Evolutionary conservation across 2,888 invertebrate genomes (phyloP), one percentile per base, ranked within the genome.

Genomic region (Cryptosula pallasiana): DNA sequence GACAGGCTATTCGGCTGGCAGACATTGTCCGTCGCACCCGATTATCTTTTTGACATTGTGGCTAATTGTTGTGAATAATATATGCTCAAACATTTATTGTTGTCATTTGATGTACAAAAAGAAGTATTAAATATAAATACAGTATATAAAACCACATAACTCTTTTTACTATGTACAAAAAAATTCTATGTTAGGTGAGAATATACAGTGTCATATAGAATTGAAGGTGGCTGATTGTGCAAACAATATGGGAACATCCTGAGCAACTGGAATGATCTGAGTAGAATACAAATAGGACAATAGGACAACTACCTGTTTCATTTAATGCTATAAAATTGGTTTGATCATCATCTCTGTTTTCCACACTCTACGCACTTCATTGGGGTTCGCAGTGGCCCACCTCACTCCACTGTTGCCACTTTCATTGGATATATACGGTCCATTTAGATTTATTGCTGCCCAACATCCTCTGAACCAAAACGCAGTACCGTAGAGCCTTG

Each of bases 311-410:
- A 63, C n/a, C n/a, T n/a, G n/a, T n/a, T 27, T 32, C 25, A 29
- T 27, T n/a, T 9, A 32, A 32, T 34, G 63, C 63, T 63, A 63
- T 27, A 63, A 63, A 29, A 63, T n/a, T 13, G 63, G 63, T n/a
- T 63, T 63, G 25, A 63, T 63, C 63, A 63, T 63, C 63, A 63
- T 63, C 32, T 63, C 63, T 25, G 63, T 63, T n/a, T 32, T 63
- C 63, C 63, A 63, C 29, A 63, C 63, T 63, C 63, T 27, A 29
- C 63, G 25, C 13, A 63, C 32, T 63, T 63, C 63, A 32, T 63
- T 63, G 2, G 63, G 63, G 32, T 63, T 63, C 32, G 27, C 34
- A 13, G 63, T 63, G 2, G 63, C 63, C 63, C 63, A 63, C 32
- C 63, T 20, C 13, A 63, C 63, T 29, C 63, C 63, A 2, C 5